Evolutionary conservation across 1,140 invertebrate genomes (phyloP).

Genomic region (Trigoniulus corallinus): DNA sequence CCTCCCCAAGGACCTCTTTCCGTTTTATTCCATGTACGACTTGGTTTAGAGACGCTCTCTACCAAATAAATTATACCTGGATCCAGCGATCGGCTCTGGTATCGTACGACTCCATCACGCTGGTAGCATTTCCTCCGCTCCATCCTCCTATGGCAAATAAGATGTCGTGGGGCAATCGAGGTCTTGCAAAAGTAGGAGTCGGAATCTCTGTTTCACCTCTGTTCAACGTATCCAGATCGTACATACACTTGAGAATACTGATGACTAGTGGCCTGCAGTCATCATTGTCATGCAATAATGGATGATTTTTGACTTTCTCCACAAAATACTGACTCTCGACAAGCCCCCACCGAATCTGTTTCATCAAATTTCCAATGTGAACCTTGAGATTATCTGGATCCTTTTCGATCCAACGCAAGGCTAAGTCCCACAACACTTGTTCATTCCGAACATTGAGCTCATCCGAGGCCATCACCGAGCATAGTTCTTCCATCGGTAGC

Average conservation of each 20-base stretch:
- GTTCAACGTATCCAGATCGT: constrained; percentile 44
- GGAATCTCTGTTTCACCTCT: constrained; percentile 38
- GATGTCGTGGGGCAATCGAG: constrained; percentile 47
- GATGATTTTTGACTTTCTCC: constrained; percentile 46
- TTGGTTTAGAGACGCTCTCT: too few species aligned
- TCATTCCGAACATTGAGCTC: constrained; percentile 44
- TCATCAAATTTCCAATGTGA: constrained; percentile 53
- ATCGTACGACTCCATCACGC: constrained; percentile 58
- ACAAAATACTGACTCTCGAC: constrained; percentile 64
- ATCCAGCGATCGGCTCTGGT: constrained; percentile 57
- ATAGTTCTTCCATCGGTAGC: constrained; percentile 46
- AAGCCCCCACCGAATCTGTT: constrained; percentile 60
- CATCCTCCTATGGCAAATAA: constrained; percentile 59
- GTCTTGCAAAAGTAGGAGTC: constrained; percentile 43
- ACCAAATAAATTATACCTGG: constrained; percentile 26
- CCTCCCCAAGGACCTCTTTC: too few species aligned
- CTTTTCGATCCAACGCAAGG: constrained; percentile 42
- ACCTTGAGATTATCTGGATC: constrained; percentile 41
- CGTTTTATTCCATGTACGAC: too few species aligned
- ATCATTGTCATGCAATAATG: constrained; percentile 37
- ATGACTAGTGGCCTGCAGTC: constrained; percentile 53
- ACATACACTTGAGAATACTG: constrained; percentile 51
- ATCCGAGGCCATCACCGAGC: constrained; percentile 49
- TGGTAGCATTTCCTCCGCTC: constrained; percentile 48
- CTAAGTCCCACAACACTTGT: constrained; percentile 44